Evolutionary conservation across 2,888 invertebrate genomes (phyloP), one percentile per base, ranked within the genome.

Genomic region (Melinaea menophilus): DNA sequence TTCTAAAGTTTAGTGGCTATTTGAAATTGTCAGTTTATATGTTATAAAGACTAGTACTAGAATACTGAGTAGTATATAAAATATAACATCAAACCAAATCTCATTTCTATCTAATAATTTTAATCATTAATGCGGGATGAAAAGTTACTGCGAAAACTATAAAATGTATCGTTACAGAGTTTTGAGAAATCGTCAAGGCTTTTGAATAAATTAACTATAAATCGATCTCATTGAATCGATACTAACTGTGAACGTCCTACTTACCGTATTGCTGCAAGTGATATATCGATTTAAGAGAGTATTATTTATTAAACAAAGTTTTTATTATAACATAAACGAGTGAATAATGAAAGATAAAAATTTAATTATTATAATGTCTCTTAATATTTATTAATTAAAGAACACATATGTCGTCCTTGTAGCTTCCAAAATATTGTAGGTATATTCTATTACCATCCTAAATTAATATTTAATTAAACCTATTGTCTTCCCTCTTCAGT

Each of bases 221-320:
- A 71, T 69, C 69, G 71, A 68, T 69, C 65, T 33, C 55, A 31
- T 58, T 5, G 46, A 68, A 69, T 67, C 69, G 67, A 71, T 69
- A 59, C 51, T 31, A 11, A 3, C 12, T 37, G 55, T 51, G 51
- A 59, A 33, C 51, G 62, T 57, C 63, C 66, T 58, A 65, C 64
- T 67, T 41, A 66, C 60, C 58, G 58, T 41, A 13, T 4, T 5
- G 48, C 48, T 58, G 45, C 34, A 35, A 51, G 7, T 51, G 51
- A 51, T 51, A 51, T 51, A 51, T 51, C 22, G 51, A 51, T 51
- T 51, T 5, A 5, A 13, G n/a, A 46, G 11, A 34, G 22, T 31
- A 31, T 9, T n/a, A 31, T 13, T 31, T 34, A 37, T 12, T 7
- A 37, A 31, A n/a, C 2, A 22, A 56, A 37, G 37, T 45, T 13